Base-by-base conservation (phyloP, 2,797 vertebrate species). In the Phrynocephalus guinanensis region DNA sequence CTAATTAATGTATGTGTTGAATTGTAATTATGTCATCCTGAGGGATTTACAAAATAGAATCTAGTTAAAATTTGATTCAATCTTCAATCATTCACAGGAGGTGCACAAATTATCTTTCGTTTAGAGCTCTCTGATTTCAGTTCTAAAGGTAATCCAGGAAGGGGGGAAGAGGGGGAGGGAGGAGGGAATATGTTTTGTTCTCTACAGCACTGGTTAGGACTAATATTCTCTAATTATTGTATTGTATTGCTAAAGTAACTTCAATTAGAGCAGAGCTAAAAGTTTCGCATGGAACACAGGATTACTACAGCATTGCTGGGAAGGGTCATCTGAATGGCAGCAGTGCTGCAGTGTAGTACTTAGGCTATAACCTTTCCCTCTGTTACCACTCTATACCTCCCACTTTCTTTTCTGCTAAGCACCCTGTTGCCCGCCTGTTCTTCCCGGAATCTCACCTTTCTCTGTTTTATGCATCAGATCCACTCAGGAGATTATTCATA, bases 1-100 rank as follows among this genome's bases (percentile, higher is more conserved):
- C 94, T 98, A 98, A 98, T 98, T 98, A 98, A 97, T 97, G 96
- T 98, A 97, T 97, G 97, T 97, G 97, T 97, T 98, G 97, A 98
- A 98, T 97, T 96, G 96, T 98, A 98, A 98, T 98, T 98, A 98
- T 97, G 96, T 95, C 96, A 97, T 98, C 97, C 96, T 94, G 95
- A 95, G 98, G 97, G 97, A 97, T 96, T 97, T 97, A 96, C 97
- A 97, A 97, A 88, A 97, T 97, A 96, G 94, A 96, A 96, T 96
- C 97, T 97, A 96, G 97, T 98, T 98, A 98, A 97, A 97, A 94
- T 95, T 95, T 95, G 96, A 96, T 97, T 97, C 97, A 97, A 95
- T 97, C 96, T 96, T 97, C 94, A 94, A 81, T 96, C 95, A 94
- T 96, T 96, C 95, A 94, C 92, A 96, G 93, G 94, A 95, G 92